Evolutionary conservation across 2,113 vertebrate species (phyloP).

Genomic region (Redunca redunca): DNA sequence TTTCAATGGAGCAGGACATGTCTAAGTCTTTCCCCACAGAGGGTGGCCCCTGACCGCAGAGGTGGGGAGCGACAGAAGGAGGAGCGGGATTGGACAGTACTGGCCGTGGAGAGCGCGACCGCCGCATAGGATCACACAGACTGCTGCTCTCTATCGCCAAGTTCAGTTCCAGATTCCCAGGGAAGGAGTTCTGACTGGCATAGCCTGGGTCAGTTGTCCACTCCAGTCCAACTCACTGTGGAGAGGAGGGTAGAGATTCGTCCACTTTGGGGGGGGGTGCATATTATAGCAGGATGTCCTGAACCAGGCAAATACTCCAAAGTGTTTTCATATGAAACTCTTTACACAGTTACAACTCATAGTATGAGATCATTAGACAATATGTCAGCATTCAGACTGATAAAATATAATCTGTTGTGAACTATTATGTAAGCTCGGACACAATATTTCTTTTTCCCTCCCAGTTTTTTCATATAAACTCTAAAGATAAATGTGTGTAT

Average conservation of each 20-base stretch:
- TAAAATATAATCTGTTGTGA: neutral
- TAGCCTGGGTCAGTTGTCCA: neutral
- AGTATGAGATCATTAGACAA: neutral
- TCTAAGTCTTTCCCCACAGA: neutral
- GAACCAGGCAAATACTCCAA: neutral
- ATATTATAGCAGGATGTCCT: neutral
- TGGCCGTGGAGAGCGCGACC: neutral
- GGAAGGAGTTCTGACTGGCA: neutral
- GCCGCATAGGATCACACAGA: neutral
- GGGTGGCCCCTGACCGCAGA: neutral
- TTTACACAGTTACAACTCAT: neutral
- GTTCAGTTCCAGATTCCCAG: neutral
- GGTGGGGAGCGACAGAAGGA: neutral
- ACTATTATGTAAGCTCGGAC: neutral
- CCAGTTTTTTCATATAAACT: neutral
- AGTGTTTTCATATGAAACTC: neutral
- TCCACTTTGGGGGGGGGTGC: rapidly evolving
- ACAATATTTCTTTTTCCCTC: neutral
- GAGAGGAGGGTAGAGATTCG: neutral
- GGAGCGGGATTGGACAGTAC: neutral
- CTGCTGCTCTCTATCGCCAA: neutral
- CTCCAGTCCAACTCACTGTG: neutral
- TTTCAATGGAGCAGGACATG: neutral
- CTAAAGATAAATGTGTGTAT: neutral
- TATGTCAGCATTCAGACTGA: neutral